These are phyloP conservation scores for Gymnogyps californianus DNA, from an alignment of 2,113 vertebrate species.

Conservation along the genomic window DNA sequence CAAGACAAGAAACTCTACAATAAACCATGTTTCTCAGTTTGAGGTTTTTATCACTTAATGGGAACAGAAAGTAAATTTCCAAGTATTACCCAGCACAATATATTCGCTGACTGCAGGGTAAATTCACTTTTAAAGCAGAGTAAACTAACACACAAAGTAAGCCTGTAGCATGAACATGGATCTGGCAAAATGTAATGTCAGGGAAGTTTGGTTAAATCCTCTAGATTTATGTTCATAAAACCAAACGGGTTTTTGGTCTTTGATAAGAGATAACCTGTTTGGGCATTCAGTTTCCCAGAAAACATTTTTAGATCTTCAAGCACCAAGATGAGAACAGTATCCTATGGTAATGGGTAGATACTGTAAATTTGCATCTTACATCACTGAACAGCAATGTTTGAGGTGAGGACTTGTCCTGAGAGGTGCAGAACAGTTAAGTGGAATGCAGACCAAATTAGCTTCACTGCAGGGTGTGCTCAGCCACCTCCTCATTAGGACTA, in stretches of 20 bases:
- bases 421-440: background rate
- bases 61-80: background rate
- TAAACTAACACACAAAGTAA: background rate
- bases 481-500: background rate
- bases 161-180: background rate
- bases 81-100: background rate
- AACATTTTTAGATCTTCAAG: background rate
- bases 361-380: background rate
- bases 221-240: background rate
- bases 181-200: background rate
- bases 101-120: background rate
- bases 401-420: background rate
- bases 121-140: background rate
- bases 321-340: background rate
- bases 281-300: background rate
- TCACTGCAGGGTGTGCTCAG: background rate
- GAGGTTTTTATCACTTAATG: background rate
- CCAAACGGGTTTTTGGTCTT: background rate
- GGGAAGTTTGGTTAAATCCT: background rate
- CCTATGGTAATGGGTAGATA: background rate
- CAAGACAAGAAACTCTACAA: background rate
- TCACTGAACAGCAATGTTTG: background rate
- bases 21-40: background rate
- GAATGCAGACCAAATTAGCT: background rate
- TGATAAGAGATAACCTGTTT: background rate